phyloP scores from a whole-genome alignment of 30 jellyfish, hydroid and myxozoan species.

The Aurelia aurita complex sp. Pacific region DNA sequence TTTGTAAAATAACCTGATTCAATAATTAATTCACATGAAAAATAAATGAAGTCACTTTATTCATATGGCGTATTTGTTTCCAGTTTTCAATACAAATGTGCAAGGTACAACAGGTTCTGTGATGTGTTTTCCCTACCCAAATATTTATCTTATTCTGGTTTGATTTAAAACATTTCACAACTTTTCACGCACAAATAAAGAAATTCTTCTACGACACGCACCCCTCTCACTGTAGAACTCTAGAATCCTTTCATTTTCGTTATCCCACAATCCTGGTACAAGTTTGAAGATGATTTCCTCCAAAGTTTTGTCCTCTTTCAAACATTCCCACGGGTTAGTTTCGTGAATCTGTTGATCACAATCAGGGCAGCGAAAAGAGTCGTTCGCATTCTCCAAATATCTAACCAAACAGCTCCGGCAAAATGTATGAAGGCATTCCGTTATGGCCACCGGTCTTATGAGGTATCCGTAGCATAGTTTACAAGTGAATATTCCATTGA shows the following conservation, averaged over 20 bases:
- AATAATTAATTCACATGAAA: no score
- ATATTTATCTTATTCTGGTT: background rate
- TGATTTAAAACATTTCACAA: background rate
- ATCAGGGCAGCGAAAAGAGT: constrained; percentile 80
- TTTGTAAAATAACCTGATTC: no score
- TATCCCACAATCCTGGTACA: constrained; percentile 79
- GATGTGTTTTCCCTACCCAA: background rate
- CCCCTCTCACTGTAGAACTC: constrained; percentile 75
- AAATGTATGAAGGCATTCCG: constrained; percentile 97
- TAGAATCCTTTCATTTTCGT: constrained; percentile 69
- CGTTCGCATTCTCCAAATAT: constrained; percentile 78
- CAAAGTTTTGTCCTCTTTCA: constrained; percentile 90
- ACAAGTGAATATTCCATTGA: constrained; percentile 82
- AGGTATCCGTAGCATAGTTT: constrained; percentile 86
- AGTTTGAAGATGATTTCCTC: constrained; percentile 85
- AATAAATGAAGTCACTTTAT: no score
- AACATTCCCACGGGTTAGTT: constrained; percentile 97
- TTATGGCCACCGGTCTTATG: constrained; percentile 93
- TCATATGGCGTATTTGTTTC: no score
- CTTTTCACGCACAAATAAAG: background rate
- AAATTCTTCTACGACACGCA: background rate
- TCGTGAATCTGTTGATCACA: constrained; percentile 90
- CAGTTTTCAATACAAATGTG: background rate
- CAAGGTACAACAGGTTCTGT: background rate
- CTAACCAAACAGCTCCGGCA: constrained; percentile 94